Evolutionary conservation across 2,797 vertebrate species (phyloP), one percentile per base, ranked within the genome.

Genomic region (Myotis planiceps): DNA sequence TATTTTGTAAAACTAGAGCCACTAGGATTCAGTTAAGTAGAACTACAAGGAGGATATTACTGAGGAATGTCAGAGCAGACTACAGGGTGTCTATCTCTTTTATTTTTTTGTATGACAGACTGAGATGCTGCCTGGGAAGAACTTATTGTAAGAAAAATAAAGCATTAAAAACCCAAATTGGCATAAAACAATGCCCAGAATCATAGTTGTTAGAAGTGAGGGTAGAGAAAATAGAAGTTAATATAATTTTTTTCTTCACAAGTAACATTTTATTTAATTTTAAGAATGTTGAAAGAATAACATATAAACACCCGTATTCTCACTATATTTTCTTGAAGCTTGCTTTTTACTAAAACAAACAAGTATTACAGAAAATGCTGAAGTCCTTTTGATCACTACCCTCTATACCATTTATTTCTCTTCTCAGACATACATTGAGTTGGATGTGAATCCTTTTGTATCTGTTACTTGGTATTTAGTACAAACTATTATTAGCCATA

Each of bases 201-300:
- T 76, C 29, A 88, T 2, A 82, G 37, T 3, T 88, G 12, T 45
- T 91, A 14, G 15, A 42, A 84, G 9, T 66, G 19, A 81, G 18
- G 16, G 29, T 29, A 47, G 27, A 85, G 60, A 86, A 90, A 80
- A 82, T 19, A 37, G 23, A 87, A 95, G 3, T 34, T 60, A 86
- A 88, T 66, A 53, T 18, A 13, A 65, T 69, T 37, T 92, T 89
- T 89, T 89, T 60, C 15, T 81, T 69, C 27, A 88, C 6, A 92
- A 95, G 63, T 39, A 86, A 71, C 14, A 83, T 58, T 80, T 75
- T 87, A 51, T 45, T 90, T 83, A 88, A 81, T 91, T 94, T 87
- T 85, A 95, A 83, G 29, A 81, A 88, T 94, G 80, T 95, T 42
- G 15, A 65, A 88, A 90, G 45, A 88, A 93, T 74, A 85, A 92